phyloP scores from a whole-genome alignment of 1,140 invertebrate species.

The Zaprionus nigranus region DNA sequence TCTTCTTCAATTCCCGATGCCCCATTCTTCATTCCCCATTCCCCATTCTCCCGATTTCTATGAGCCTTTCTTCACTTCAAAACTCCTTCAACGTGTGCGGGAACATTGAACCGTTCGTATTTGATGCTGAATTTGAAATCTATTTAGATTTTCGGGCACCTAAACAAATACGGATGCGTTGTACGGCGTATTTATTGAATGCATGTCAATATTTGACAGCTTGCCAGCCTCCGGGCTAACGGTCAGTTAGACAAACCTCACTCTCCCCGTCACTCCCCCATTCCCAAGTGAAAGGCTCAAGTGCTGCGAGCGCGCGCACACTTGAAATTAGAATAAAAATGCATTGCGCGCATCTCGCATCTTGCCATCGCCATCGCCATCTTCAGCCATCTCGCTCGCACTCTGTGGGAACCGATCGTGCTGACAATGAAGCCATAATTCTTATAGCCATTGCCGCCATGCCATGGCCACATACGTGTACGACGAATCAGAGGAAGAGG shows the following conservation, averaged over 20 bases:
- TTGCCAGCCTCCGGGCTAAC: conserved; percentile 21
- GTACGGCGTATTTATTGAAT: conserved; percentile 59
- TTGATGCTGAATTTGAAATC: not conserved
- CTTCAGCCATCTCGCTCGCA: not conserved
- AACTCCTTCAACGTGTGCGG: conserved; percentile 32
- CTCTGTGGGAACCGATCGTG: conserved; percentile 54
- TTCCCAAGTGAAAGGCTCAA: conserved; percentile 42
- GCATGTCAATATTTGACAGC: conserved; percentile 71
- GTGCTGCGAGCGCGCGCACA: conserved; percentile 53
- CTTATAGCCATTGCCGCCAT: conserved; percentile 53
- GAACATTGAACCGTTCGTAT: not conserved
- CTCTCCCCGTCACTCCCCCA: conserved; percentile 8
- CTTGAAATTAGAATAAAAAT: conserved; percentile 77
- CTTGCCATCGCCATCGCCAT: conserved; percentile 6
- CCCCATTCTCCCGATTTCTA: conserved; percentile 1
- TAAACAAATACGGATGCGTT: conserved; percentile 61
- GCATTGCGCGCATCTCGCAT: conserved; percentile 35
- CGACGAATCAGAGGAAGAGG: not conserved
- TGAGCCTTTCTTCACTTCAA: not conserved
- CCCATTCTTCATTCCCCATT: not conserved
- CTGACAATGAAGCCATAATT: conserved; percentile 78
- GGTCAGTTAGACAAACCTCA: not conserved
- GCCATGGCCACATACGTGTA: conserved; percentile 48
- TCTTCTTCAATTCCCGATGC: not conserved
- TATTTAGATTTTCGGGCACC: conserved; percentile 46